phyloP scores from a whole-genome alignment of 2,797 vertebrate genomes.

The Myioborus miniatus region DNA sequence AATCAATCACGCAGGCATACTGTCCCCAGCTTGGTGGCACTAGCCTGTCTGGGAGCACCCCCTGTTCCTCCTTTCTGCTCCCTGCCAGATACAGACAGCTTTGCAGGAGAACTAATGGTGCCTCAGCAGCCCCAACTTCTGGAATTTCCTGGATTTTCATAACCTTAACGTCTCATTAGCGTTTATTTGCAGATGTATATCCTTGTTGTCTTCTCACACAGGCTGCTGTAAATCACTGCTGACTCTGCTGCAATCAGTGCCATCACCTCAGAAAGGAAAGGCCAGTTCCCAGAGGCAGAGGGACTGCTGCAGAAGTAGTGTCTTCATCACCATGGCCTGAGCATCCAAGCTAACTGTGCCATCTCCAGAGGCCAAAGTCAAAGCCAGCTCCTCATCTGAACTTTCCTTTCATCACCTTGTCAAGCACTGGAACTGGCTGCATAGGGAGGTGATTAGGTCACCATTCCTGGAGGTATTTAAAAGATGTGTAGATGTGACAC shows the following conservation, averaged over 20 bases:
- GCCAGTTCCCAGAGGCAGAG: not conserved
- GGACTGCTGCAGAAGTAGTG: not conserved
- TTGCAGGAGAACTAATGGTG: not conserved
- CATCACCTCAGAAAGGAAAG: not conserved
- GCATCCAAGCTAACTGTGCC: not conserved
- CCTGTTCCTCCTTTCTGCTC: not conserved
- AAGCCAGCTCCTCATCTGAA: not conserved
- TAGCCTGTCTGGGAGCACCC: not conserved
- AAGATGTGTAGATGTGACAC: not conserved
- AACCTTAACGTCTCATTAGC: constrained; percentile 48
- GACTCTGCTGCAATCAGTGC: not conserved
- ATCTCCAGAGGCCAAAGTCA: not conserved
- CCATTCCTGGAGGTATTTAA: not conserved
- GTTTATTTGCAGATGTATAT: constrained; percentile 40
- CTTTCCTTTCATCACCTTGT: not conserved
- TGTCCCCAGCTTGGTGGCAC: not conserved
- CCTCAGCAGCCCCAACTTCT: not conserved
- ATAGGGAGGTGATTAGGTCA: not conserved
- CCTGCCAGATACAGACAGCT: accelerated
- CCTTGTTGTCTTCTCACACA: constrained; percentile 30
- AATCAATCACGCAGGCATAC: not conserved
- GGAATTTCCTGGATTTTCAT: constrained; percentile 62
- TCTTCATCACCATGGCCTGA: not conserved
- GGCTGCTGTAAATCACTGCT: not conserved
- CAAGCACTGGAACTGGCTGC: not conserved